phyloP scores from a whole-genome alignment of 1,140 invertebrate genomes.

The Geopemphigus sp. region DNA sequence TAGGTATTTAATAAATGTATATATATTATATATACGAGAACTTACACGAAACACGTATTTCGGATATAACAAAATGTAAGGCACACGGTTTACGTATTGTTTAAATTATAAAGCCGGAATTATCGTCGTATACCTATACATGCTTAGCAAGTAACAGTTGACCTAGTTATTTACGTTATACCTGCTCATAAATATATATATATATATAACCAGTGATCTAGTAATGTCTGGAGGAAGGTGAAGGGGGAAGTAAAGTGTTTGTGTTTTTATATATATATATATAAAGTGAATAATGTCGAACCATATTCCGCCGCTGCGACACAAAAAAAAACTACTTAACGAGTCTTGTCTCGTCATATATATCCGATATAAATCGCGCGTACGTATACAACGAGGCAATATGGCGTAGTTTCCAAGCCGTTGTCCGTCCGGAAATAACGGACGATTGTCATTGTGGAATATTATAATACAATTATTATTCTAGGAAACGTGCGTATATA shows the following conservation, averaged over 20 bases:
- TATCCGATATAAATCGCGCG: conserved; percentile 17
- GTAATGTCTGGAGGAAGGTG: too few relatives aligned
- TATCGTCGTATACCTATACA: neutral
- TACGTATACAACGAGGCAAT: neutral
- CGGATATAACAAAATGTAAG: too few relatives aligned
- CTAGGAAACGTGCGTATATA: too few relatives aligned
- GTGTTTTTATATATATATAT: neutral
- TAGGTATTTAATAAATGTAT: too few relatives aligned
- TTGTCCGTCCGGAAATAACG: conserved; percentile 21
- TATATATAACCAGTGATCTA: too few relatives aligned
- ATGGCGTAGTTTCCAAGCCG: neutral
- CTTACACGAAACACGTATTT: too few relatives aligned
- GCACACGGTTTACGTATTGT: neutral
- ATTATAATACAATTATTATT: too few relatives aligned
- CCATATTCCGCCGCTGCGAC: neutral
- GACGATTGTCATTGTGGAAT: neutral
- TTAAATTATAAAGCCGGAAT: conserved; percentile 11
- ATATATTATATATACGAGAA: too few relatives aligned
- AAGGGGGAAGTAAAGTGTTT: neutral
- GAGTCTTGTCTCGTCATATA: conserved; percentile 7
- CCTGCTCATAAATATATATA: neutral
- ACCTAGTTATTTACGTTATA: conserved; percentile 28
- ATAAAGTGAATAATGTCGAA: neutral
- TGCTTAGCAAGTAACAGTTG: neutral
- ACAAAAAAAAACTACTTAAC: conserved; percentile 28